Conservation (phyloP, 2,888 invertebrate species). For the Pinctada fucata region DNA sequence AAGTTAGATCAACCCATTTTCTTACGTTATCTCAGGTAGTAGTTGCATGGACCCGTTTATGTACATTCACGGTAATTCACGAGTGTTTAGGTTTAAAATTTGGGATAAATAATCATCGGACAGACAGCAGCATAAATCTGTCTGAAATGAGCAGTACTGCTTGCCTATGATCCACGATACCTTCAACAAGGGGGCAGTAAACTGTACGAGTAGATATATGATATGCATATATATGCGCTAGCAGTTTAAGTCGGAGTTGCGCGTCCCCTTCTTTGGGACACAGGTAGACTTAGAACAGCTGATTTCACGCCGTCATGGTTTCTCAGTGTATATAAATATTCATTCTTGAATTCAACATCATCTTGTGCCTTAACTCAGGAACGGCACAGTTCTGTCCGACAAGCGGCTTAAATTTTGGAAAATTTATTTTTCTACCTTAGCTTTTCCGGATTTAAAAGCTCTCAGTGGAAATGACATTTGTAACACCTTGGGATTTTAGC, state of each 20-base stretch:
- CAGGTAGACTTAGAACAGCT: neutral
- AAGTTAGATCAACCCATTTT: too few species aligned
- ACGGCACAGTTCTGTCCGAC: neutral
- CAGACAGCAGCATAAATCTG: neutral
- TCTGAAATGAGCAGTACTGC: neutral
- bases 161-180: neutral
- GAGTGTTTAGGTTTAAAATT: slow-evolving; percentile 4
- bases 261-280: neutral
- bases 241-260: neutral
- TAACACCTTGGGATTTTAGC: neutral
- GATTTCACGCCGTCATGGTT: neutral
- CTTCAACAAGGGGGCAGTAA: neutral
- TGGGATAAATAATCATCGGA: neutral
- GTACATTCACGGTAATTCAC: neutral
- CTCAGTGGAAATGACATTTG: neutral
- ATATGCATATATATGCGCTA: slow-evolving; percentile 2
- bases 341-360: slow-evolving; percentile 1
- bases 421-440: too few species aligned
- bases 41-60: neutral
- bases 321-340: neutral
- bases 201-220: neutral
- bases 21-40: too few species aligned
- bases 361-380: neutral
- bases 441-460: too few species aligned
- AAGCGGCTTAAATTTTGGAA: neutral